Base-by-base conservation (phyloP, 1,140 invertebrate genomes). In the Drosophila sulfurigaster region DNA sequence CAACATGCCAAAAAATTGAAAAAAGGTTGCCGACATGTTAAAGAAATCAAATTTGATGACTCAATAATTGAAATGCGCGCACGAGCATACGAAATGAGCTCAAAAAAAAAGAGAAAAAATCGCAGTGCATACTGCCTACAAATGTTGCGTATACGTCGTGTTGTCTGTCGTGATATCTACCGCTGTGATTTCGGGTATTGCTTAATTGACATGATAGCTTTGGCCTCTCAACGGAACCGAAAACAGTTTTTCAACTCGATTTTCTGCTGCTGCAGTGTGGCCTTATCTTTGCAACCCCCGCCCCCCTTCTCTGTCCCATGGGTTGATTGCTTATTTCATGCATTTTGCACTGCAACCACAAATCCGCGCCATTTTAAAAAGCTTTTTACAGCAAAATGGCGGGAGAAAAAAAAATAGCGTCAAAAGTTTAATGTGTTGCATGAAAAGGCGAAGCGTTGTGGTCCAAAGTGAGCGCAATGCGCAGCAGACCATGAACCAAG, bases 21-120 rank as follows among this genome's bases (percentile, higher is more conserved):
- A 83, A 30, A 74, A 57, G 46, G 67, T 43, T 59, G 20, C 73
- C 58, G 46, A 68, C 64, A 81, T 78, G 80, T 75, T 74, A n/a
- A 63, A 74, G 78, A 85, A 89, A 89, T 89, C 85, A 90, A 85
- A 89, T 90, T 89, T 89, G 72, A 89, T 85, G 86, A 90, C 81
- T 90, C 79, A 76, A 82, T 89, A 89, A 89, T 89, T 89, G 86
- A 89, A 89, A 89, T 76, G 62, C 60, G 56, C 74, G 67, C 59
- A 58, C 72, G 67, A 75, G 78, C 80, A 75, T 75, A 74, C 68
- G 56, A 67, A 83, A 83, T 82, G 58, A 77, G 51, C 48, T 5
- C 3, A 25, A 25, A 4, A 20, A 25, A 25, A 25, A 20, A 20
- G 2, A 3, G 2, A 20, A 20, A 20, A 30, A 25, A 25, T 3